Evolutionary conservation across 1,140 invertebrate genomes (phyloP), one percentile per base, ranked within the genome.

Genomic region (Orussus abietinus): DNA sequence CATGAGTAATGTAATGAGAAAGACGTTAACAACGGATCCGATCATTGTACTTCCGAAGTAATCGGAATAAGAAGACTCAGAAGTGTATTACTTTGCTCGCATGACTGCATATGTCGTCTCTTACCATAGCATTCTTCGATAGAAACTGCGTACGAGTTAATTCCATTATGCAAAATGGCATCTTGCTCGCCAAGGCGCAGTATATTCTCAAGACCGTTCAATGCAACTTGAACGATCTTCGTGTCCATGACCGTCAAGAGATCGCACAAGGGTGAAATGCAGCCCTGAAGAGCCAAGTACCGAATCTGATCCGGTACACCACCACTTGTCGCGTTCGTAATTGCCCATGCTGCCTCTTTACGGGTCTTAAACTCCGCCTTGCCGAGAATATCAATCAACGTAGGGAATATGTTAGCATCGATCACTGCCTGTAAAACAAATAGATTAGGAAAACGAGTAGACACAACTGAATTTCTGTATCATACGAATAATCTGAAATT

Each of bases 61-160:
- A 41, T 4, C 26, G 11, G 15, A 4, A 7, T 11, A 48, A 38
- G 9, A 11, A 13, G 34, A 37, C 28, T n/a, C n/a, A n/a, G n/a
- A n/a, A n/a, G n/a, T n/a, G n/a, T n/a, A n/a, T n/a, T n/a, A n/a
- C n/a, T n/a, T n/a, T n/a, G n/a, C n/a, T n/a, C n/a, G n/a, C n/a
- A n/a, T n/a, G n/a, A n/a, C n/a, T n/a, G n/a, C n/a, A n/a, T n/a
- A n/a, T n/a, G n/a, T n/a, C n/a, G 30, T 4, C n/a, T n/a, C 72
- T 78, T 79, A 95, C 94, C 94, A 69, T 88, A 95, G 62, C 94
- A 98, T 75, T 98, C 92, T 74, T 98, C 96, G 48, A 98, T 86
- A 21, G 90, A 74, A 18, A 94, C 86, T 14, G 92, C 89, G 65
- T 94, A 97, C 1, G 88, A 86, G 74, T 98, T 98, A 4, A 88